Base-by-base conservation (phyloP, 2,113 vertebrate species). In the Centrocercus urophasianus region DNA sequence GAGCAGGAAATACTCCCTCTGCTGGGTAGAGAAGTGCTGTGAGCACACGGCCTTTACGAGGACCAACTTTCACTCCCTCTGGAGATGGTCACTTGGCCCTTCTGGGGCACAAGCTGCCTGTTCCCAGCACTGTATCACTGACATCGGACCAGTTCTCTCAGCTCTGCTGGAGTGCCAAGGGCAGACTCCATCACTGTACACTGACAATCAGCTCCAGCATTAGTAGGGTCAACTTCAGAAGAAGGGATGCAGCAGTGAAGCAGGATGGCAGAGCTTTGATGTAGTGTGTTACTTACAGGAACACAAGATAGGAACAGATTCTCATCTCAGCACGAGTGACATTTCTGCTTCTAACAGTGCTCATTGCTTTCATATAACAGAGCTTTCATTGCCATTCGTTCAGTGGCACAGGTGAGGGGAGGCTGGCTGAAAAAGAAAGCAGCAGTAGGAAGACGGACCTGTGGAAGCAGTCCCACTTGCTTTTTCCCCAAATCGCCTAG, bases 111-210 rank as follows among this genome's bases (percentile, higher is more conserved):
- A 40, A 93, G 20, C 76, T 0, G 0, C 38, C 48, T 76, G 50
- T 17, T 11, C 17, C 24, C 52, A 0, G 0, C 47, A 43, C 38
- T 27, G 1, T 54, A 32, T 40, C 45, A 28, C 69, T 27, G 25
- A 34, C 54, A 45, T 0, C 50, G n/a, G 43, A 28, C 16, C 14
- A 72, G 13, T 22, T 47, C 90, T 43, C 56, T 66, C 28, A 63
- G 50, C 45, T 14, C 0, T 11, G 50, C 22, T 22, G 22, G n/a
- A 22, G 30, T 72, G 38, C n/a, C 50, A 22, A 13, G 28, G 17
- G 56, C 56, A 6, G 28, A 38, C 36, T 43, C 27, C 56, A 84
- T 61, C 61, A 21, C 5, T 6, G 61, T 24, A 38, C 80, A 78
- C 16, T 52, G 70, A 45, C 48, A 84, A 19, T 42, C 2, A 32